These are phyloP conservation scores for Heliothis subflexa DNA, from an alignment of 1,140 invertebrate genomes.

Conservation along the genomic window DNA sequence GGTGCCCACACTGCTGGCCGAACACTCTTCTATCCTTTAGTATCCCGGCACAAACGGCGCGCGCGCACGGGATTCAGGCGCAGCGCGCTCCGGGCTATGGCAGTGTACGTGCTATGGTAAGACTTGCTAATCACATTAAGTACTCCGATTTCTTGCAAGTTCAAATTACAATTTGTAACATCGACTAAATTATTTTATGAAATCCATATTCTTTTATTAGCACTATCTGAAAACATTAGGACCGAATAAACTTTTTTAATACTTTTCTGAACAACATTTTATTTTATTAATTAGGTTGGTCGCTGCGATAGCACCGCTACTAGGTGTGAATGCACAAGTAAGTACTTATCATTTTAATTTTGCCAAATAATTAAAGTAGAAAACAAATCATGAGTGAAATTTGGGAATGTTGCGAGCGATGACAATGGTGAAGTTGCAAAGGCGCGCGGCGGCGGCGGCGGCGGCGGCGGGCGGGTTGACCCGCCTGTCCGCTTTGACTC, in stretches of 20 bases:
- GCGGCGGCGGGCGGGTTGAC: conserved; percentile 63
- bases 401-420: conserved; percentile 63
- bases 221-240: no score
- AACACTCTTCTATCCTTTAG: conserved; percentile 78
- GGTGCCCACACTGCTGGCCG: conserved; percentile 71
- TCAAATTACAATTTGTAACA: background rate
- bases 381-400: conserved; percentile 61
- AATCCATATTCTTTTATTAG: no score
- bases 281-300: conserved; percentile 69
- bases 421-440: conserved; percentile 39
- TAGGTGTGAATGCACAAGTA: conserved; percentile 70
- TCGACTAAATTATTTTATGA: no score
- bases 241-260: conserved; percentile 37
- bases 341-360: conserved; percentile 59
- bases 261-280: conserved; percentile 51
- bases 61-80: conserved; percentile 81
- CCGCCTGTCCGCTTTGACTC: conserved; percentile 69
- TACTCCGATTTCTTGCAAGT: background rate
- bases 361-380: no score
- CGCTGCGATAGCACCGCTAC: conserved; percentile 68
- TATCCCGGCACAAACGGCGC: conserved; percentile 83
- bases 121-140: conserved; percentile 48
- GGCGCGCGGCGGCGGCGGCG: conserved; percentile 54
- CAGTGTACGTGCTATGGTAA: conserved; percentile 82
- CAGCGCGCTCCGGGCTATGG: conserved; percentile 82